phyloP scores from a whole-genome alignment of 2,113 vertebrate species.

The Pogonocichla stellata region DNA sequence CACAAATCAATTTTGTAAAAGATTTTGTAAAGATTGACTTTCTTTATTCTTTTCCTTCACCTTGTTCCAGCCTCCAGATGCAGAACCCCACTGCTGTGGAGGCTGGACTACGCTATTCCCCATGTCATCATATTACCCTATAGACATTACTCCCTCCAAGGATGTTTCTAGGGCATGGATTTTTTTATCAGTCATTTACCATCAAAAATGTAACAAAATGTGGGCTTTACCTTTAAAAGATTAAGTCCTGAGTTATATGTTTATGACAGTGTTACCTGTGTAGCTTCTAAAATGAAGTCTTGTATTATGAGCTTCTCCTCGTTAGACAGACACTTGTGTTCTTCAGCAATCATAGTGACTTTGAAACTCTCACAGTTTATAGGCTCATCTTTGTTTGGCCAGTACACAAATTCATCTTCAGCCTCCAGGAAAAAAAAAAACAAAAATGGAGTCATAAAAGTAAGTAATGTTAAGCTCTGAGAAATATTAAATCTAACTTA shows the following conservation, averaged over 20 bases:
- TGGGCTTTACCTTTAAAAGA: neutral
- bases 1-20: neutral
- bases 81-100: neutral
- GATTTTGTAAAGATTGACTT: neutral
- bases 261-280: slow-evolving; percentile 79
- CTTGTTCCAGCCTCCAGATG: neutral
- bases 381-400: slow-evolving; percentile 88
- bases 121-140: neutral
- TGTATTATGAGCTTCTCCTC: slow-evolving; percentile 91
- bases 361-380: slow-evolving; percentile 88
- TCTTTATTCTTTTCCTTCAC: neutral
- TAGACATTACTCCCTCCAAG: neutral
- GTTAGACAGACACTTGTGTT: slow-evolving; percentile 85
- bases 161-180: neutral
- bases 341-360: slow-evolving; percentile 86
- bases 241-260: neutral
- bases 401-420: slow-evolving; percentile 83
- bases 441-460: neutral
- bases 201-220: neutral
- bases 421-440: slow-evolving; percentile 61
- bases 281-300: slow-evolving; percentile 90
- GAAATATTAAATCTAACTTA: neutral
- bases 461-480: neutral
- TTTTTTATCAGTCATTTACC: neutral
- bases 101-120: neutral